phyloP scores from a whole-genome alignment of 2,797 vertebrate species.

The Malurus leucopterus region DNA sequence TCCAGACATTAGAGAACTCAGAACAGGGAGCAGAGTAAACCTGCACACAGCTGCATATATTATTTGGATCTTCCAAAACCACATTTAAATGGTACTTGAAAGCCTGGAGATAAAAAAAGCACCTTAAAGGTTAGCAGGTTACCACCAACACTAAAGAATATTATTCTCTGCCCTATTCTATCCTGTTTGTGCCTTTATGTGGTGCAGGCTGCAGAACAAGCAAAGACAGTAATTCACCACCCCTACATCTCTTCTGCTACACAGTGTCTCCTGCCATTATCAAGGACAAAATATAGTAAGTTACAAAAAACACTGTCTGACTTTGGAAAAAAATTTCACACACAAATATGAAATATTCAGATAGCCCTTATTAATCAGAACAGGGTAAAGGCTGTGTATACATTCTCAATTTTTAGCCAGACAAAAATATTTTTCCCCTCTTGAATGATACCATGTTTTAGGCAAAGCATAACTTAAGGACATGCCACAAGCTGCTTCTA shows the following conservation, averaged over 20 bases:
- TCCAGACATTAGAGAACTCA: neutral
- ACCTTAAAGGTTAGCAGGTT: neutral
- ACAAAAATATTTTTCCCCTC: neutral
- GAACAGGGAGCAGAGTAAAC: neutral
- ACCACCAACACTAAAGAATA: neutral
- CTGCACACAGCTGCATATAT: neutral
- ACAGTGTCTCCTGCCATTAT: neutral
- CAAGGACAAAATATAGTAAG: neutral
- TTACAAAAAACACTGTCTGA: neutral
- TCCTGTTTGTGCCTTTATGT: neutral
- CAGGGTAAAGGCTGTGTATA: rapidly evolving
- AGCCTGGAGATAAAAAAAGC: neutral
- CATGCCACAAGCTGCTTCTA: neutral
- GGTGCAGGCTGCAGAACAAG: neutral
- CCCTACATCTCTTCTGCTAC: neutral
- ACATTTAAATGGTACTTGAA: neutral
- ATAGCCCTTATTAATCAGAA: neutral
- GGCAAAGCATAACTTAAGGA: neutral
- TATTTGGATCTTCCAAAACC: neutral
- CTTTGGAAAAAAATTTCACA: neutral
- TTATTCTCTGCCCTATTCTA: neutral
- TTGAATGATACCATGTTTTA: neutral
- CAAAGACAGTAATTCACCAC: neutral
- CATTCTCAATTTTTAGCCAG: neutral
- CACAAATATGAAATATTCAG: neutral